Base-by-base conservation (phyloP, 2,888 invertebrate genomes). In the Abrostola tripartita region DNA sequence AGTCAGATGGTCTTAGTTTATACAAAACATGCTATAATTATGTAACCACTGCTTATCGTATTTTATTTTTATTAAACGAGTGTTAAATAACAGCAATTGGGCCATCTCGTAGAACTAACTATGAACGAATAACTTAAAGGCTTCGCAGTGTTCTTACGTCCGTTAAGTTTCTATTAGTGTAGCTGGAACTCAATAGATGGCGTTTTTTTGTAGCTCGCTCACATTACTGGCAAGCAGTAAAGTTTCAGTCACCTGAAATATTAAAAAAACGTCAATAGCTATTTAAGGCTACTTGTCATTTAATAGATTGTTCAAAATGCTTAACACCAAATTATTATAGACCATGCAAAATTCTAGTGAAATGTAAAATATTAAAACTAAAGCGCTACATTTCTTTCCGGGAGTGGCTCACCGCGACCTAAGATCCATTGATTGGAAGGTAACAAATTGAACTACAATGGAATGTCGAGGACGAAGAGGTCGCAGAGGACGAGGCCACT, bases 401-500 rank as follows among this genome's bases (percentile, higher is more conserved):
- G 70, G 37, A 35, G 61, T 72, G 72, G 75, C 66, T 58, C 61
- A 24, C 8, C 65, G 8, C 49, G 52, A 54, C 12, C 9, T 7
- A 7, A 54, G 9, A 49, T n/a, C 9, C 37, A 42, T 24, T 58
- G 35, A 7, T 8, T 54, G 41, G 35, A 74, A 57, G 40, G 38
- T 40, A n/a, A 74, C 52, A 36, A 65, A 8, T 57, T 55, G 55
- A 64, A 57, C 36, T 38, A 84, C 69, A 65, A 92, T 92, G 92
- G 91, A 92, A 5, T 66, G 72, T 59, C 78, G 81, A 9, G 71
- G 85, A 10, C 85, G 88, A 73, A 81, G 90, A 65, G 81, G 82
- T 24, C 86, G 91, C 0, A 83, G 87, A 66, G 81, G 88, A 44
- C 81, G 84, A 56, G 81, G 79, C 65, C 79, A 65, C 65, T 77